These are phyloP conservation scores for Vesta saturnalis DNA, from an alignment of 2,888 invertebrate species.

Conservation along the genomic window DNA sequence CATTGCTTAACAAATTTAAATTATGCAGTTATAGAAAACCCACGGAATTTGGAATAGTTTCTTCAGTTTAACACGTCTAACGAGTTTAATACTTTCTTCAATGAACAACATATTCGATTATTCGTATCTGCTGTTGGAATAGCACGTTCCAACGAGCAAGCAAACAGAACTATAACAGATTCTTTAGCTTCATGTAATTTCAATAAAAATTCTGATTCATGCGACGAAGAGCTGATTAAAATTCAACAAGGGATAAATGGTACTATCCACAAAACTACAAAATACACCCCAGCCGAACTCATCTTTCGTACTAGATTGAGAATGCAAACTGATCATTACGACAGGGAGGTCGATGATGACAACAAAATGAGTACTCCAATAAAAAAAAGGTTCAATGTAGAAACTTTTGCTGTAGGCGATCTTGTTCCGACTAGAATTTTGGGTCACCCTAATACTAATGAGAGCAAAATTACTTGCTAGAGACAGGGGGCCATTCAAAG, in stretches of 20 bases:
- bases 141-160: not conserved
- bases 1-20: no score
- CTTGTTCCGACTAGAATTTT: not conserved
- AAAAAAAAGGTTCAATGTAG: not conserved
- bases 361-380: not conserved
- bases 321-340: no score
- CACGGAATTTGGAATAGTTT: no score
- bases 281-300: conserved; percentile 12
- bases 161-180: not conserved
- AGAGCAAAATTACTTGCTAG: conserved; percentile 4
- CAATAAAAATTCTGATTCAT: no score
- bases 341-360: no score
- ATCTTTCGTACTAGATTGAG: not conserved
- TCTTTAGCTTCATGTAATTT: no score
- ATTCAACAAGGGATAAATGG: conserved; percentile 10
- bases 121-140: no score
- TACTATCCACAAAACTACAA: not conserved
- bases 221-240: no score
- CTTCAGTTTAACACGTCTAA: no score
- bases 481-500: no score
- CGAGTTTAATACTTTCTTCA: not conserved
- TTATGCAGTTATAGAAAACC: not conserved
- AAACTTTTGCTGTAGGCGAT: conserved; percentile 4
- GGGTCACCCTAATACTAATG: no score
- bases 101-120: not conserved